Conservation (phyloP, 2,797 vertebrate species). For the Channallabes apus region DNA sequence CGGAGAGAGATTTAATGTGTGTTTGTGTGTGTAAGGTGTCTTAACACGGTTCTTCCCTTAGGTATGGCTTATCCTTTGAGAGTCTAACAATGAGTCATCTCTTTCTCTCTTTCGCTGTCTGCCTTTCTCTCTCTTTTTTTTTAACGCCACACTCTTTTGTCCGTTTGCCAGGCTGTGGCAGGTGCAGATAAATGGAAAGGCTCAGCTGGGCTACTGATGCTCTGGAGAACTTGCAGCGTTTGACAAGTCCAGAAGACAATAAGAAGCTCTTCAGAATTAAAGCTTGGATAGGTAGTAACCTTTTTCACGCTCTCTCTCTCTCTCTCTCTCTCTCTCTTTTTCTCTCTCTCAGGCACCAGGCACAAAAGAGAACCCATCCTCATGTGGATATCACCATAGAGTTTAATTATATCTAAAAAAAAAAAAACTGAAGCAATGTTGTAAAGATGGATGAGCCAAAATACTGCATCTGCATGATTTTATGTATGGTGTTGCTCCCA, state of each 20-base stretch:
- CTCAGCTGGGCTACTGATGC: slow-evolving; percentile 52
- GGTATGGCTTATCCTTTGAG: slow-evolving; percentile 64
- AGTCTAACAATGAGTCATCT: slow-evolving; percentile 71
- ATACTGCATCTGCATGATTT: neutral
- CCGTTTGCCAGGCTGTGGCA: slow-evolving; percentile 73
- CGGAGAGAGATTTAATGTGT: slow-evolving; percentile 10
- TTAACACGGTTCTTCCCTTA: slow-evolving; percentile 57
- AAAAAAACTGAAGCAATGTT: neutral
- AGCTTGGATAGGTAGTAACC: slow-evolving; percentile 28
- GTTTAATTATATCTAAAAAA: neutral
- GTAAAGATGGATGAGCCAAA: neutral
- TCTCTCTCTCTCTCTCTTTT: no score
- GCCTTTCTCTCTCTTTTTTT: slow-evolving; percentile 62
- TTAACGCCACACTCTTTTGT: slow-evolving; percentile 70
- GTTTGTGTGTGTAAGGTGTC: slow-evolving; percentile 40
- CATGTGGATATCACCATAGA: neutral
- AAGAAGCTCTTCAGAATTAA: slow-evolving; percentile 48
- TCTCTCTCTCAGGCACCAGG: no score
- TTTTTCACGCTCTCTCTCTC: neutral
- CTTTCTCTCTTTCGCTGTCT: slow-evolving; percentile 51
- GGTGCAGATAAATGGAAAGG: slow-evolving; percentile 61
- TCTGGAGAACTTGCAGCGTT: slow-evolving; percentile 53
- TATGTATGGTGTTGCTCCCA: neutral
- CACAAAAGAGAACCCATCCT: neutral
- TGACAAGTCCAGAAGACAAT: slow-evolving; percentile 58